Evolutionary conservation across 2,888 invertebrate genomes (phyloP).

Genomic region (Nephrotoma flavescens): DNA sequence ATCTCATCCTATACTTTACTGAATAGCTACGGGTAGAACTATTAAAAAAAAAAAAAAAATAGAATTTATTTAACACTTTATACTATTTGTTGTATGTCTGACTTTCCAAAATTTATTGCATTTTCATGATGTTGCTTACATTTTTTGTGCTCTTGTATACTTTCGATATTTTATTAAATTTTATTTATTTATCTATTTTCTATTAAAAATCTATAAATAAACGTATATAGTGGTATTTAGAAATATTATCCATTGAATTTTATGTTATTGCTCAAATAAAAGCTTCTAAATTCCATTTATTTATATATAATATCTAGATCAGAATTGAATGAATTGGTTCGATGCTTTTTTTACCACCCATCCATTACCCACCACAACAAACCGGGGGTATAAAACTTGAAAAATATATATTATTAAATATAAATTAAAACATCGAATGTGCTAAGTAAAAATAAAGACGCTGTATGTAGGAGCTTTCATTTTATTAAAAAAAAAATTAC

Average conservation of each 20-base stretch:
- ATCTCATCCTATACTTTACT: neutral
- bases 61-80: neutral
- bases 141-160: neutral
- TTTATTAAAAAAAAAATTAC: neutral
- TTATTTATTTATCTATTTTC: neutral
- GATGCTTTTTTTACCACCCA: neutral
- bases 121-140: neutral
- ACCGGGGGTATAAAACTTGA: neutral
- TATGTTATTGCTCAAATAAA: neutral
- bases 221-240: neutral
- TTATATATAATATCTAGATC: neutral
- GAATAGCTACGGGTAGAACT: neutral
- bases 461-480: neutral
- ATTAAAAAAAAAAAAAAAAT: neutral
- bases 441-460: neutral
- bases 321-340: neutral
- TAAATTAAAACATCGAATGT: neutral
- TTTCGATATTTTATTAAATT: neutral
- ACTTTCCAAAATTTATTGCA: neutral
- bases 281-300: neutral
- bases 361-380: no score
- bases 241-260: neutral
- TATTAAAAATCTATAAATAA: neutral
- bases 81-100: neutral
- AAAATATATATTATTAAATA: neutral